Evolutionary conservation across 2,113 vertebrate species (phyloP).

Genomic region (Echinops telfairi): DNA sequence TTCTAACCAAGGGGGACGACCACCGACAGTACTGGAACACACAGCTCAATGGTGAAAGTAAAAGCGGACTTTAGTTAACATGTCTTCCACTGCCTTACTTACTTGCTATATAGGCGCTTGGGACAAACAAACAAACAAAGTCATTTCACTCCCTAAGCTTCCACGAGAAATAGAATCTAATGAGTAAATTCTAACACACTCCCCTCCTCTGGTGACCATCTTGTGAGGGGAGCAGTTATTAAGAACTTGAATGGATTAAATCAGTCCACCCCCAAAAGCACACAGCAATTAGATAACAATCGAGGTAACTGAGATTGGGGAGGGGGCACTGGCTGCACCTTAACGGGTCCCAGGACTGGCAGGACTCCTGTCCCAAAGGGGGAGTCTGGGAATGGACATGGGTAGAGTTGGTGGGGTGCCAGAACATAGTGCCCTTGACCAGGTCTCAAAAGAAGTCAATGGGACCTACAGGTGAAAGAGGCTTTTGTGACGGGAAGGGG

Average conservation of each 20-base stretch:
- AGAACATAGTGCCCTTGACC: background rate
- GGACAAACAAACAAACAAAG: background rate
- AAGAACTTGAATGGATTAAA: background rate
- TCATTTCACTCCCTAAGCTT: background rate
- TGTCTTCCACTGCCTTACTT: background rate
- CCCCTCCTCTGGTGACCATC: too few species aligned
- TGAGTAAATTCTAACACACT: too few species aligned
- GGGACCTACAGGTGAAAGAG: background rate
- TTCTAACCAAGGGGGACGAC: background rate
- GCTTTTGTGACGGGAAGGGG: fast-evolving
- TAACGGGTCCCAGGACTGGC: background rate
- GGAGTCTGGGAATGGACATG: background rate
- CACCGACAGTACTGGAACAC: background rate
- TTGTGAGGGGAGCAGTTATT: too few species aligned
- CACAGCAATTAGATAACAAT: background rate
- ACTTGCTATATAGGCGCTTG: background rate
- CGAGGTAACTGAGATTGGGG: background rate
- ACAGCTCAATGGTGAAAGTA: background rate
- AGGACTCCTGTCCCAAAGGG: background rate
- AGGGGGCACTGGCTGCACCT: background rate
- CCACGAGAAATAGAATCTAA: background rate
- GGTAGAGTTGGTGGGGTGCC: fast-evolving
- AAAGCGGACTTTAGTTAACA: background rate
- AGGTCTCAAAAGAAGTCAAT: background rate
- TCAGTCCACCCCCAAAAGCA: background rate